Evolutionary conservation across 2,113 vertebrate genomes (phyloP).

Genomic region (Scartelaos histophorus): DNA sequence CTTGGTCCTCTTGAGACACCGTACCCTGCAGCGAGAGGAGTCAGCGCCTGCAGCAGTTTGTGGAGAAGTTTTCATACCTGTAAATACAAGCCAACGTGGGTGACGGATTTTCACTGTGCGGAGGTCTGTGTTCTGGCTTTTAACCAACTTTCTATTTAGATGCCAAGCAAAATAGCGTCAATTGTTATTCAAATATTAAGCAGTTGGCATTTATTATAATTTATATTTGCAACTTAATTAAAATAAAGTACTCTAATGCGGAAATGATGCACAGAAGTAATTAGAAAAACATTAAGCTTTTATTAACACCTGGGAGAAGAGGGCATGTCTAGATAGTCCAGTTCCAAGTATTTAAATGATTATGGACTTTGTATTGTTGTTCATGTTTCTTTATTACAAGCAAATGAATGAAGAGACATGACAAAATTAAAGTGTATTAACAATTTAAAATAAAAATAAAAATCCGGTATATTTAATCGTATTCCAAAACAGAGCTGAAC

Average conservation of each 20-base stretch:
- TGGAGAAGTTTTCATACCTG: slow-evolving; percentile 24
- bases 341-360: not conserved
- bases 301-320: not conserved
- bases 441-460: not conserved
- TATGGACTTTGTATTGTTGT: not conserved
- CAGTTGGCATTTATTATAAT: not conserved
- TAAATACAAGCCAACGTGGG: slow-evolving; percentile 19
- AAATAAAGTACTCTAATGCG: not conserved
- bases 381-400: not conserved
- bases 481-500: not conserved
- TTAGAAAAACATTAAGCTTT: not conserved
- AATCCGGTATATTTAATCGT: not conserved
- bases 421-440: not conserved
- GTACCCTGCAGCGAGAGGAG: slow-evolving; percentile 49
- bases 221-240: not conserved
- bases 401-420: not conserved
- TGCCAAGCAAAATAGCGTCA: not conserved
- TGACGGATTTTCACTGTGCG: not conserved
- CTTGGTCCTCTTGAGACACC: slow-evolving; percentile 35
- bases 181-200: not conserved
- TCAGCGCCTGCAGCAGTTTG: slow-evolving; percentile 48
- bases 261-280: not conserved
- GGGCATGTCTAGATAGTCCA: not conserved
- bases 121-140: not conserved
- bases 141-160: slow-evolving; percentile 1